Evolutionary conservation across 2,113 vertebrate species (phyloP), one percentile per base, ranked within the genome.

Genomic region (Theristicus caerulescens): DNA sequence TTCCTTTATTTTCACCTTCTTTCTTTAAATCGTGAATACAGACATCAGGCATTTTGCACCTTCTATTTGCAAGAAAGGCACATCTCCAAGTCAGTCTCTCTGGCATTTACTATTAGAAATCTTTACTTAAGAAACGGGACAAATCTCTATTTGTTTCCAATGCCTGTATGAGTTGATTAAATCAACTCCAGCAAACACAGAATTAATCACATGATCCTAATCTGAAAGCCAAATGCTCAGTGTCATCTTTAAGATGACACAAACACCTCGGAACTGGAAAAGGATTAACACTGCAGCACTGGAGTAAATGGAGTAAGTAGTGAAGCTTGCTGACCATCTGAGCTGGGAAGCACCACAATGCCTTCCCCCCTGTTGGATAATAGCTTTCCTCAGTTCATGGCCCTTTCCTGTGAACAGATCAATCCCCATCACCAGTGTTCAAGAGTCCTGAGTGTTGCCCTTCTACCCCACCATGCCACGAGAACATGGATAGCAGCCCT

Each of bases 401-500:
- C 10, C n/a, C 26, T n/a, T 42, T 64, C 31, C 66, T 40, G 18
- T 8, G 15, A 88, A 54, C 6, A 47, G 15, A 52, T 59, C 15
- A 57, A 27, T 36, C 32, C 34, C 32, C 6, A 5, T 1, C 2
- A 2, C 49, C 47, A 31, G 9, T 9, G 29, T 0, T 57, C 7
- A n/a, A 46, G 26, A n/a, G 32, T 38, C 29, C 19, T 1, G 11
- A 58, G 59, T 3, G 7, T 1, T 80, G 71, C 4, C 38, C 29
- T 80, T 65, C 42, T 13, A 44, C 11, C 12, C 10, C 9, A 8
- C 18, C 2, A 0, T 8, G 36, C 40, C 49, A 12, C 3, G n/a
- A 55, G 11, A 36, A 38, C 18, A 4, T 0, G 11, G 32, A 64
- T 0, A 40, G n/a, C 31, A 90, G 59, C 29, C 4, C 0, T 25